Percentiles rank a stretch among this genome's conserved stretches.
Evolutionary conservation across 2,113 vertebrate species (phyloP).

Genomic region (Semnornis frantzii): DNA sequence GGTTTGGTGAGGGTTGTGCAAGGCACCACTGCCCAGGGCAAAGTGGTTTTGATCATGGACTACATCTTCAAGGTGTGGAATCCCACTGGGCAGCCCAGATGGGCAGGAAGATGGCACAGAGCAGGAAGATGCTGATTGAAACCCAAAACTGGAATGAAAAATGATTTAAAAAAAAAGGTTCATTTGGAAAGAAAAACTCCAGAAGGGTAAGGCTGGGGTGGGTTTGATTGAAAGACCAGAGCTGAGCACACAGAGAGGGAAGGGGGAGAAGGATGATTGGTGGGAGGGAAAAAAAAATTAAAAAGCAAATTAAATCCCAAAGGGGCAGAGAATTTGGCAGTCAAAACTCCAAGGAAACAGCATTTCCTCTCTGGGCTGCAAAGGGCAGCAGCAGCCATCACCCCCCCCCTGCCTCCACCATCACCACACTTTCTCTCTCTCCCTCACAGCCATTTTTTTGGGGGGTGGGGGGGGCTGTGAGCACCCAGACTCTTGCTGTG

Average conservation of each 20-base stretch:
- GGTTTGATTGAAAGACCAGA: background rate
- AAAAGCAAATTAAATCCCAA: background rate
- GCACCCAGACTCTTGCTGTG: background rate
- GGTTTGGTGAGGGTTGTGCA: too few species aligned
- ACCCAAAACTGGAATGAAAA: background rate
- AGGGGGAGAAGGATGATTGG: background rate
- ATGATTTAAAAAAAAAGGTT: background rate
- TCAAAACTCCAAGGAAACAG: slow-evolving; percentile 31
- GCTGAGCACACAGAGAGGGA: background rate
- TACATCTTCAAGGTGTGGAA: background rate
- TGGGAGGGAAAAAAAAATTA: background rate
- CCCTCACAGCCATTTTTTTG: background rate
- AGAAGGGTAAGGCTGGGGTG: background rate
- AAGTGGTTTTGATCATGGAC: slow-evolving; percentile 9
- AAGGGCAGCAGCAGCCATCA: background rate
- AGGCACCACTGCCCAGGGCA: background rate
- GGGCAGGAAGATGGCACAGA: background rate
- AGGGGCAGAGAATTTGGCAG: background rate
- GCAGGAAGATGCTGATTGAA: background rate
- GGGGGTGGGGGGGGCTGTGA: accelerated
- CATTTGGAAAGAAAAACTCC: background rate
- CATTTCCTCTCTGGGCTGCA: slow-evolving; percentile 66
- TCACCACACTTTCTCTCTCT: background rate
- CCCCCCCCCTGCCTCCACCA: background rate
- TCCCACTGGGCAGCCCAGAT: background rate